Evolutionary conservation across 2,113 vertebrate genomes (phyloP).

Genomic region (Pleuronectes platessa): DNA sequence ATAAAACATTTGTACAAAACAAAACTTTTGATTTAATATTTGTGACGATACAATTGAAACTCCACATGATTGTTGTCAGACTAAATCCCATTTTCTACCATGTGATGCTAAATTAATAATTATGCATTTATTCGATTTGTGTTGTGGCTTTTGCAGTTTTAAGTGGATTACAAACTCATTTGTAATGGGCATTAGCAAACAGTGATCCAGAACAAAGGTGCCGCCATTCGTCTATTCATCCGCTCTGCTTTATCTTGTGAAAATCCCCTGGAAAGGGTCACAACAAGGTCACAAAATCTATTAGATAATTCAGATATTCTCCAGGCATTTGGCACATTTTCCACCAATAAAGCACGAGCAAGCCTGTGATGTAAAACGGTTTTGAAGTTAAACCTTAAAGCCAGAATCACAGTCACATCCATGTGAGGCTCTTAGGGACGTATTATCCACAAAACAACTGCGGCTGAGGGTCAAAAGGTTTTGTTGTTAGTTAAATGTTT

Average conservation of each 20-base stretch:
- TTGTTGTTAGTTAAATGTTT: slow-evolving; percentile 3
- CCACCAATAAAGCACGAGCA: slow-evolving; percentile 16
- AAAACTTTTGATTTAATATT: slow-evolving; percentile 25
- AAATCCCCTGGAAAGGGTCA: slow-evolving; percentile 65
- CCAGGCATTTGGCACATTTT: slow-evolving; percentile 43
- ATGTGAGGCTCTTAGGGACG: slow-evolving; percentile 24
- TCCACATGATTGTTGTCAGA: slow-evolving; percentile 14
- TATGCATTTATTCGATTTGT: slow-evolving; percentile 38
- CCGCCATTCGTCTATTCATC: slow-evolving; percentile 55
- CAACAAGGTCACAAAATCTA: slow-evolving; percentile 43
- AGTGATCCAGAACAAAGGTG: slow-evolving; percentile 66
- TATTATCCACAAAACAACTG: slow-evolving; percentile 16
- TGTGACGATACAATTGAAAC: neutral
- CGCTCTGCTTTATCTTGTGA: slow-evolving; percentile 63
- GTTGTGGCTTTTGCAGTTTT: slow-evolving; percentile 18
- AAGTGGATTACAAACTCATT: slow-evolving; percentile 77
- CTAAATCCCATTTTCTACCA: slow-evolving; percentile 56
- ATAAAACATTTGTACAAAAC: slow-evolving; percentile 48
- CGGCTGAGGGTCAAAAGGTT: neutral
- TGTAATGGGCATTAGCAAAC: slow-evolving; percentile 63
- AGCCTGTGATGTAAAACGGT: slow-evolving; percentile 35
- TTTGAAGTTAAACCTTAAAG: slow-evolving; percentile 46
- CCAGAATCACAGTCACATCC: slow-evolving; percentile 30
- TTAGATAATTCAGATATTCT: slow-evolving; percentile 65
- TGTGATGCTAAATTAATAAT: slow-evolving; percentile 51